A percentile compares a stretch with the other conserved stretches of the same genome.
Evolutionary conservation across 2,888 invertebrate species (phyloP).

Genomic region (Geotrupes spiniger): DNA sequence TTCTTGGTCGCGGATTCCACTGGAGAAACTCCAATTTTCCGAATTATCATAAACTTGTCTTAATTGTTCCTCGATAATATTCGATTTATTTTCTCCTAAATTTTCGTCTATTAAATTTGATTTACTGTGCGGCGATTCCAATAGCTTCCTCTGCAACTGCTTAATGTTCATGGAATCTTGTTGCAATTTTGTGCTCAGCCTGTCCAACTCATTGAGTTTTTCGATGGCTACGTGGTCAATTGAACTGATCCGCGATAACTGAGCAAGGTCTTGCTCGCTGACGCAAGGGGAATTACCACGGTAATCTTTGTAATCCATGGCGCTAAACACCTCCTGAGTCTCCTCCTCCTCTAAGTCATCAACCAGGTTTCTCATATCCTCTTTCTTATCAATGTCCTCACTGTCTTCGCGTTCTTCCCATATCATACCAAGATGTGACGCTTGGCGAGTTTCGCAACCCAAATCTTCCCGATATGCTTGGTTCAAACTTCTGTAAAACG

Average conservation of each 20-base stretch:
- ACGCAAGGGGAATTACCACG: conserved; percentile 71
- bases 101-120: conserved; percentile 56
- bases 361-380: conserved; percentile 48
- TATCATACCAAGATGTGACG: conserved; percentile 79
- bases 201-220: conserved; percentile 75
- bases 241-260: conserved; percentile 70
- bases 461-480: conserved; percentile 83
- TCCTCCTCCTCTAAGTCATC: conserved; percentile 56
- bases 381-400: conserved; percentile 53
- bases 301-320: conserved; percentile 76
- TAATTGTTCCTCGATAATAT: conserved; percentile 67
- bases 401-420: conserved; percentile 81
- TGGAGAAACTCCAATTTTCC: conserved; percentile 66
- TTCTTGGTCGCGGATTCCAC: conserved; percentile 61
- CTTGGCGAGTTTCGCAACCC: conserved; percentile 58
- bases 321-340: conserved; percentile 67
- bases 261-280: conserved; percentile 74
- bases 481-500: conserved; percentile 84
- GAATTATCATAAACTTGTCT: conserved; percentile 64
- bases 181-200: conserved; percentile 71
- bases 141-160: conserved; percentile 68
- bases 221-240: conserved; percentile 76
- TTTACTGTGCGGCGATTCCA: conserved; percentile 61
- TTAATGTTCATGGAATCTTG: conserved; percentile 76
- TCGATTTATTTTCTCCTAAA: conserved; percentile 57